Evolutionary conservation across 2,888 invertebrate genomes (phyloP), one percentile per base, ranked within the genome.

Genomic region (Polydrusus cervinus): DNA sequence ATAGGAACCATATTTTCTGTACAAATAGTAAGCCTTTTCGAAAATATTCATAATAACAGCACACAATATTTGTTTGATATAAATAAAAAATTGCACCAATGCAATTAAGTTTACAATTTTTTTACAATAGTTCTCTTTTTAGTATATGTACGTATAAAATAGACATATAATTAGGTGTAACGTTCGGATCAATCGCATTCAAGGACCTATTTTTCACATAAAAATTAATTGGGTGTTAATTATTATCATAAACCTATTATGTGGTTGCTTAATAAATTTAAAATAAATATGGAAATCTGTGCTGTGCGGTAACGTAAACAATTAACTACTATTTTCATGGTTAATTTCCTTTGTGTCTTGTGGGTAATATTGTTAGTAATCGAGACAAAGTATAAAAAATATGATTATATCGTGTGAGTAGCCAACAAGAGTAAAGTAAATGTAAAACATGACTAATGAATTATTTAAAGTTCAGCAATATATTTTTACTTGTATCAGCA

Each of bases 201-300:
- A 73, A 73, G 73, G 67, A 47, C 51, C 53, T 16, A 53, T 61
- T 66, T 73, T 73, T 73, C 72, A 43, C 62, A 73, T 61, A 62
- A 61, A 20, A 43, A 61, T 38, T 66, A 66, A 67, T 73, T 67
- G 49, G 8, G 51, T 51, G 61, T 30, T 30, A 9, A 34, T 73
- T 61, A 73, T 73, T 67, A 72, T 49, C 66, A 71, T 65, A 71
- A 51, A 45, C 49, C 20, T 66, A 71, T 71, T 71, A 64, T 60
- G 10, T 71, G 40, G 18, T 72, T 72, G 72, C 72, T 66, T 14
- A 72, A 72, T 45, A 71, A 9, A 38, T 60, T 60, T 38, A 60
- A 72, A 72, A 60, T 49, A 38, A 51, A 55, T 55, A 72, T 72
- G 72, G 72, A 72, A 72, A 72, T 72, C 57, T 38, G 30, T 53